Evolutionary conservation across 1,140 invertebrate species (phyloP), one percentile per base, ranked within the genome.

Genomic region (Zaprionus nigranus): DNA sequence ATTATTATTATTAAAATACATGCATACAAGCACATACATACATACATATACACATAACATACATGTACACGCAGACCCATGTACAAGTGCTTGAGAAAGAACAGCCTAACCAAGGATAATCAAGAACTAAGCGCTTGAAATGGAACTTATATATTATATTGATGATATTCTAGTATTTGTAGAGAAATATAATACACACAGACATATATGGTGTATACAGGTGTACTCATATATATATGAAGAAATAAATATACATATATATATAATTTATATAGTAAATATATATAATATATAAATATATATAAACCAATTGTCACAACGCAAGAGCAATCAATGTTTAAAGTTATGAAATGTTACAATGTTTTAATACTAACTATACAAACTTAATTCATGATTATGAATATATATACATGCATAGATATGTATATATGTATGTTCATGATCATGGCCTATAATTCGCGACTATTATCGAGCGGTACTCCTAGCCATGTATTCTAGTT

Each of bases 301-400:
- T 68, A 74, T 65, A 73, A 79, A 79, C 72, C 85, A 87, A 87
- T 87, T 86, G 79, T 87, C 83, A 86, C 79, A 86, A 86, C 83
- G 83, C 83, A 87, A 87, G 77, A 86, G 83, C 83, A 86, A 86
- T 86, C 83, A 86, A 86, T 86, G 79, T 86, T 86, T 87, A 86
- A 86, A 78, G 87, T 82, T 87, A 87, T 82, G 86, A 86, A 82
- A 87, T 82, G 83, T 86, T 86, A 86, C 82, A 77, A 75, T 63
- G 86, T 86, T 86, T 86, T 79, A 84, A 79, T 71, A 81, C 53
- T 66, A 73, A 60, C 71, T 81, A 73, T 74, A 76, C 40, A 62
- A 58, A 66, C 30, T 53, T 20, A 70, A 30, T 60, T 66, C 38
- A 30, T 66, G 65, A 34, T 40, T 22, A 53, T 26, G 49, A 57